Evolutionary conservation across 1,140 invertebrate genomes (phyloP).

Genomic region (Zaprionus vittiger): DNA sequence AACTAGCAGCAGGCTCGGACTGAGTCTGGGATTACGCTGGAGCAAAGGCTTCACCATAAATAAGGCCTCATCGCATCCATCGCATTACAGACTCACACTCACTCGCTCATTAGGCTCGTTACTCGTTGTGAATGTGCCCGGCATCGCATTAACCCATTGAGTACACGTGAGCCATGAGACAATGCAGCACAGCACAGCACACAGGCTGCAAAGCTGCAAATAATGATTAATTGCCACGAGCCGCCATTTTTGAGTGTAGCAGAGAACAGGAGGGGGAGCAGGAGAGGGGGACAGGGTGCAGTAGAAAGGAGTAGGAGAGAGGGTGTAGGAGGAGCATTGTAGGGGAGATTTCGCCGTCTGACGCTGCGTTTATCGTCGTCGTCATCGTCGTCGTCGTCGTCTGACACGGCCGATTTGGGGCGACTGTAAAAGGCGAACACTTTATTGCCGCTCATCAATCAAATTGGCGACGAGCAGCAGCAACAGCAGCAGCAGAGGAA

Average conservation of each 20-base stretch:
- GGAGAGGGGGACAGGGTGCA: background rate
- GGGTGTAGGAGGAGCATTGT: background rate
- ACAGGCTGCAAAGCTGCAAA: constrained; percentile 16
- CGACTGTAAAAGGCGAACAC: constrained; percentile 55
- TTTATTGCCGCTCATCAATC: constrained; percentile 65
- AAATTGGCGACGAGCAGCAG: constrained; percentile 24
- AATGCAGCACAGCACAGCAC: background rate
- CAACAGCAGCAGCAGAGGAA: too few relatives aligned
- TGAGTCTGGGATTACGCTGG: background rate
- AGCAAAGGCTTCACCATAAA: background rate
- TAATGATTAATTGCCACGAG: constrained; percentile 31
- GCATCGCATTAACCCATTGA: background rate
- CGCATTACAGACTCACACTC: background rate
- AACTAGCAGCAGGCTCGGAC: background rate
- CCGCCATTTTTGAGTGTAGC: constrained; percentile 20
- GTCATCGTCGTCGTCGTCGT: background rate
- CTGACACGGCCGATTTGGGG: constrained; percentile 42
- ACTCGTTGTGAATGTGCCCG: background rate
- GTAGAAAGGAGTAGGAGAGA: background rate
- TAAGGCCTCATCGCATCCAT: background rate
- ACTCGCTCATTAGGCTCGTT: background rate
- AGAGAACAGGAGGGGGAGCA: background rate
- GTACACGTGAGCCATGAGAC: background rate
- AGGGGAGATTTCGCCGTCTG: background rate
- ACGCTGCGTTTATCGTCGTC: background rate